Conservation (phyloP, 2,888 invertebrate species). For the Apodemia zela region DNA sequence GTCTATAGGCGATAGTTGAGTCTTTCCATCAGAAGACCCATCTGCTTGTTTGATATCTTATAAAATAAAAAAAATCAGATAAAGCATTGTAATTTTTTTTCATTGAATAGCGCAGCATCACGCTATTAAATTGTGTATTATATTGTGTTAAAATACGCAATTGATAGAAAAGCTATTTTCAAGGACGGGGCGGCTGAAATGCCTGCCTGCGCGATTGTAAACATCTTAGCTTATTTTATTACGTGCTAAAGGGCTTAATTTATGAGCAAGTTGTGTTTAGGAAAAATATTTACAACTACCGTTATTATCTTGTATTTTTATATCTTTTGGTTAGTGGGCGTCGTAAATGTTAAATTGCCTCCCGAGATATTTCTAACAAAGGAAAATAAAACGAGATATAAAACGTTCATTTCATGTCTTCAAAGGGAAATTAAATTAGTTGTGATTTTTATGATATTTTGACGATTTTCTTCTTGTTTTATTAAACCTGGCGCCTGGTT, state of each 20-base stretch:
- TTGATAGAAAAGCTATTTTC: not conserved
- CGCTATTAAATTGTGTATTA: too few relatives aligned
- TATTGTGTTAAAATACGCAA: not conserved
- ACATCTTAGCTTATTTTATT: conserved; percentile 15
- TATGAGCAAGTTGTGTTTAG: conserved; percentile 14
- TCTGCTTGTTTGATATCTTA: too few relatives aligned
- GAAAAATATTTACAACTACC: conserved; percentile 16
- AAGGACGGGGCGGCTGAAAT: not conserved
- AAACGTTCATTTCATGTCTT: conserved; percentile 12
- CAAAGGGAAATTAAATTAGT: conserved; percentile 11
- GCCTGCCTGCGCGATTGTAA: conserved; percentile 8
- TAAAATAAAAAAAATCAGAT: too few relatives aligned
- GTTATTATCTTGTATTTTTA: conserved; percentile 16
- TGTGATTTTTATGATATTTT: conserved; percentile 5
- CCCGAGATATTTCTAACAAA: conserved; percentile 3
- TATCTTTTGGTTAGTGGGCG: conserved; percentile 3
- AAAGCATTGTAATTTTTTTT: too few relatives aligned
- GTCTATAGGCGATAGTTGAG: too few relatives aligned
- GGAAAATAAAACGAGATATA: conserved; percentile 12
- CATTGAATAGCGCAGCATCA: too few relatives aligned
- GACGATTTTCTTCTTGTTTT: conserved; percentile 2
- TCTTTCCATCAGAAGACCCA: too few relatives aligned
- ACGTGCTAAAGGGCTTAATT: conserved; percentile 8
- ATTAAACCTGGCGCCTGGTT: not conserved
- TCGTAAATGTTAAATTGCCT: conserved; percentile 17